Percentiles rank a stretch among this genome's conserved stretches.
Conservation (phyloP, 2,888 invertebrate species). For the Petrolisthes cinctipes region DNA sequence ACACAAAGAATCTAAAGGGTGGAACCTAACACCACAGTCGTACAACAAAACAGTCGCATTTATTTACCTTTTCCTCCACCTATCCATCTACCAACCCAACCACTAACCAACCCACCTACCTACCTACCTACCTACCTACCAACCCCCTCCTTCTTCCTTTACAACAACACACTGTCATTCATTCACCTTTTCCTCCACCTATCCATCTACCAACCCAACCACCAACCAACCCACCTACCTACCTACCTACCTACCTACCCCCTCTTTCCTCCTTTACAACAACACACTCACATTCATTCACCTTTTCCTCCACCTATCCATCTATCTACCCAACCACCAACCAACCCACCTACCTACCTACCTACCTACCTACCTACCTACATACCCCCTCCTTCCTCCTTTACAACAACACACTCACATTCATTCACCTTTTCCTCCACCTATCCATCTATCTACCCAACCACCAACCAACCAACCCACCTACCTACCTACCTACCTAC, state of each 20-base stretch:
- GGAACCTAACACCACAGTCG: no score
- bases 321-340: neutral
- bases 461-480: neutral
- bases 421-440: neutral
- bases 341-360: neutral
- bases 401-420: no score
- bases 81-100: neutral
- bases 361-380: neutral
- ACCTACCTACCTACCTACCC: neutral
- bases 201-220: neutral
- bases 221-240: neutral
- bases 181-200: neutral
- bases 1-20: no score
- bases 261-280: neutral
- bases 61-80: neutral
- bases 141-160: no score
- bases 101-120: neutral
- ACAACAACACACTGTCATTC: no score
- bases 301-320: neutral
- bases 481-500: neutral
- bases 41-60: neutral
- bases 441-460: neutral
- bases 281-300: neutral
- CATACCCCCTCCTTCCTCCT: no score
- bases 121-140: neutral